A percentile compares a stretch with the other conserved stretches of the same genome.
phyloP scores from a whole-genome alignment of 2,797 vertebrate species.

The Mus spretus region DNA sequence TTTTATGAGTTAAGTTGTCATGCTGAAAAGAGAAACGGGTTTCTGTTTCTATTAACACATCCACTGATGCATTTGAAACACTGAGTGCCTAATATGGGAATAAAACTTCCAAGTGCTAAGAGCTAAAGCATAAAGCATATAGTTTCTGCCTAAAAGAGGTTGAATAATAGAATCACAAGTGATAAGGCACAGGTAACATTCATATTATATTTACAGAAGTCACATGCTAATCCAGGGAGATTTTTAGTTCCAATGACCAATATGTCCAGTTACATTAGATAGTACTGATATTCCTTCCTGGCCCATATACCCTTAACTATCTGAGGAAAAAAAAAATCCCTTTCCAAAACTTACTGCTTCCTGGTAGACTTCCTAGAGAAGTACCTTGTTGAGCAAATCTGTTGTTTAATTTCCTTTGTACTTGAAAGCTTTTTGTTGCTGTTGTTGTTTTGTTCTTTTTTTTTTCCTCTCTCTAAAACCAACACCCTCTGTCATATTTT shows the following conservation, averaged over 20 bases:
- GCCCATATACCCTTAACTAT: background rate
- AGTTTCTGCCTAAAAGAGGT: background rate
- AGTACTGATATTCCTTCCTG: background rate
- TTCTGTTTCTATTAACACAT: background rate
- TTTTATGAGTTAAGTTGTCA: background rate
- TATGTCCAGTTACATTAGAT: background rate
- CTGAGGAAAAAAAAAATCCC: background rate
- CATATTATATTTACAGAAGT: background rate
- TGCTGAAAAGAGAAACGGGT: background rate
- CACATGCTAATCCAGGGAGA: background rate
- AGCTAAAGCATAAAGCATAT: background rate
- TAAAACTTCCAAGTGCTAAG: background rate
- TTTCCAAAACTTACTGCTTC: background rate
- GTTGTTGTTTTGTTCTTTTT: background rate
- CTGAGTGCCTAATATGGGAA: background rate
- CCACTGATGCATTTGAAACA: background rate
- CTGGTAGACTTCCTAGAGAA: background rate
- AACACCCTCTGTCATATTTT: slow-evolving; percentile 15
- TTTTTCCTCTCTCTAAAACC: slow-evolving; percentile 13
- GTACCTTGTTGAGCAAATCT: background rate
- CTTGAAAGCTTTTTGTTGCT: background rate
- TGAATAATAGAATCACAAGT: background rate
- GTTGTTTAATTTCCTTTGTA: slow-evolving; percentile 15
- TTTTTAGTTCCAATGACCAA: background rate
- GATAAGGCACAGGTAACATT: background rate